phyloP scores from a whole-genome alignment of 1,140 invertebrate species.

The Solenopsis invicta region DNA sequence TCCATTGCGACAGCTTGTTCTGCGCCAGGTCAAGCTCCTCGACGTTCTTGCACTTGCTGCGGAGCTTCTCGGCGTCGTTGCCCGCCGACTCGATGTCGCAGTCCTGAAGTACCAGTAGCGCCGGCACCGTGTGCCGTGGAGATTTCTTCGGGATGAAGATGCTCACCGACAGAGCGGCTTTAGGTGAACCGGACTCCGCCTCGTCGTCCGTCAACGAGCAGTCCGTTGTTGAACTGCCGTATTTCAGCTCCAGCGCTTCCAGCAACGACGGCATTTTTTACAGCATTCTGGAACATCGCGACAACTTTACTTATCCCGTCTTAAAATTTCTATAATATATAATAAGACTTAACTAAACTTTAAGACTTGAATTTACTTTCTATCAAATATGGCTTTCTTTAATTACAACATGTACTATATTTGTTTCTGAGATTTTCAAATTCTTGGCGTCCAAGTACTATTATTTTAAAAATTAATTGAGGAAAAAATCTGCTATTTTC shows the following conservation, averaged over 20 bases:
- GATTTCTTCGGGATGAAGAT: conserved; percentile 94
- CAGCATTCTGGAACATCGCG: conserved; percentile 81
- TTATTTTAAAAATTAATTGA: background rate
- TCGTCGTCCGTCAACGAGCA: conserved; percentile 87
- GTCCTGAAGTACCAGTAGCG: conserved; percentile 95
- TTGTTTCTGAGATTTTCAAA: background rate
- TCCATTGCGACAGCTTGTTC: conserved; percentile 95
- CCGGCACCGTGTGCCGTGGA: conserved; percentile 92
- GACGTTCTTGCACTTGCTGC: conserved; percentile 94
- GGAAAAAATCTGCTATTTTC: background rate
- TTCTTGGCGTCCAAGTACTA: background rate
- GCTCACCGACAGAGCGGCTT: conserved; percentile 90
- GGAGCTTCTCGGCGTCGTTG: conserved; percentile 91
- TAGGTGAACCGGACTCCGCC: conserved; percentile 86
- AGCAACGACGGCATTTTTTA: conserved; percentile 93
- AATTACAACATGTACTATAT: background rate
- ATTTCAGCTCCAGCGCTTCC: conserved; percentile 95
- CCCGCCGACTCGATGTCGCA: conserved; percentile 95
- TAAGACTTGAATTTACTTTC: background rate
- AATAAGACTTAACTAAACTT: background rate
- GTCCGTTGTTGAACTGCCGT: conserved; percentile 88
- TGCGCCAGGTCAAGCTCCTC: conserved; percentile 96
- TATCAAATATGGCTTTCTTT: background rate
- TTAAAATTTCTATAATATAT: background rate
- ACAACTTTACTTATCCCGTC: background rate